Conservation (phyloP, 2,797 vertebrate genomes). For the Luscinia megarhynchos region DNA sequence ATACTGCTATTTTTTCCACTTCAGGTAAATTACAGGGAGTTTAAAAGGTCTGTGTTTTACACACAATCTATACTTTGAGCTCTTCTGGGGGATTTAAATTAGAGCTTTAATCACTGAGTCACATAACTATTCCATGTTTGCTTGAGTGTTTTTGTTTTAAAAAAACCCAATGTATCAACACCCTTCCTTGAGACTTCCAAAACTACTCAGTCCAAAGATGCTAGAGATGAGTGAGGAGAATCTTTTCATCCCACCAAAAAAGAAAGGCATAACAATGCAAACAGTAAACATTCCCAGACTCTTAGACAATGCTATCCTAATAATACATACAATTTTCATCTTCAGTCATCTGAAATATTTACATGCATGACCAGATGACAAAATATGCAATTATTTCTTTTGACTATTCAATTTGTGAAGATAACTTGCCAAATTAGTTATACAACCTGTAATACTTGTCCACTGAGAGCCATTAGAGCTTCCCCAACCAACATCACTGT, state of each 20-base stretch:
- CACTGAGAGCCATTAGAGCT: background rate
- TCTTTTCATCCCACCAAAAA: background rate
- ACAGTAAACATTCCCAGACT: background rate
- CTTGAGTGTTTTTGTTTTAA: background rate
- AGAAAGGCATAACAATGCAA: background rate
- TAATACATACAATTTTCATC: background rate
- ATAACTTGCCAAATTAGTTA: background rate
- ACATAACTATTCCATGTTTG: background rate
- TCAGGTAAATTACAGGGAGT: background rate
- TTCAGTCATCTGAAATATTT: background rate
- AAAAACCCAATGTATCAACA: fast-evolving
- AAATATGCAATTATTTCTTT: background rate
- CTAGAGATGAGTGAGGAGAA: background rate
- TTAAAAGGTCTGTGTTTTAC: background rate
- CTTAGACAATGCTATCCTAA: background rate
- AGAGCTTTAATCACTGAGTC: background rate
- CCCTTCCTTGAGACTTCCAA: background rate
- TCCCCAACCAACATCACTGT: background rate
- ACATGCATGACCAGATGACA: background rate
- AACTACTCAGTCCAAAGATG: background rate
- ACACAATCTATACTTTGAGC: background rate
- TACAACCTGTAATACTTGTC: background rate
- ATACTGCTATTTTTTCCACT: background rate
- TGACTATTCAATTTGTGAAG: constrained; percentile 23
- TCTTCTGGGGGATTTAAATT: background rate